phyloP scores from a whole-genome alignment of 2,888 invertebrate genomes.

The Dioctria rufipes region DNA sequence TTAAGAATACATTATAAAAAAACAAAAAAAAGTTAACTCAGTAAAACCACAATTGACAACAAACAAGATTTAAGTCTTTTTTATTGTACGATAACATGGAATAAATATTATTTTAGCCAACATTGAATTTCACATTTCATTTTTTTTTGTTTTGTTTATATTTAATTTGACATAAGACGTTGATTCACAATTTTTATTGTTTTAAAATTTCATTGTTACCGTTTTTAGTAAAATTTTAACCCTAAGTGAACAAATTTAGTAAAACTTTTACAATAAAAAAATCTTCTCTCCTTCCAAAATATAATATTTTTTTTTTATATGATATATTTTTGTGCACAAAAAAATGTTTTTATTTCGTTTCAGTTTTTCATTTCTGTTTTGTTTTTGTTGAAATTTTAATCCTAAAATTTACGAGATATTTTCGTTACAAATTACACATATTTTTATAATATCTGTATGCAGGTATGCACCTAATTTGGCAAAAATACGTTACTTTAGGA shows the following conservation, averaged over 20 bases:
- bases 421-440: conserved; percentile 17
- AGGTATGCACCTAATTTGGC: conserved; percentile 10
- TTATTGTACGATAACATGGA: conserved; percentile 42
- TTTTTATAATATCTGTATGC: not conserved
- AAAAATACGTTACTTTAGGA: conserved; percentile 8
- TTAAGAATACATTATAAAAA: too few species aligned
- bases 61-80: conserved; percentile 35
- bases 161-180: conserved; percentile 48
- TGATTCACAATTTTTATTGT: conserved; percentile 28
- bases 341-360: not conserved
- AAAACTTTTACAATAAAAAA: conserved; percentile 41
- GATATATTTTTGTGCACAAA: conserved; percentile 39
- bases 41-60: conserved; percentile 10
- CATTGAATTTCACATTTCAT: conserved; percentile 30
- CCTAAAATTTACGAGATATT: conserved; percentile 17
- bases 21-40: too few species aligned
- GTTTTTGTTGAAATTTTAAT: not conserved
- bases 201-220: conserved; percentile 42
- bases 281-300: conserved; percentile 18
- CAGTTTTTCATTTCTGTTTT: conserved; percentile 1
- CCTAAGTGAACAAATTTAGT: conserved; percentile 35
- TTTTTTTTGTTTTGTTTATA: conserved; percentile 5
- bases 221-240: conserved; percentile 20
- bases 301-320: conserved; percentile 15
- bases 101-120: conserved; percentile 42